Base-by-base conservation (phyloP, 2,888 invertebrate genomes). In the Lochmaea crataegi region DNA sequence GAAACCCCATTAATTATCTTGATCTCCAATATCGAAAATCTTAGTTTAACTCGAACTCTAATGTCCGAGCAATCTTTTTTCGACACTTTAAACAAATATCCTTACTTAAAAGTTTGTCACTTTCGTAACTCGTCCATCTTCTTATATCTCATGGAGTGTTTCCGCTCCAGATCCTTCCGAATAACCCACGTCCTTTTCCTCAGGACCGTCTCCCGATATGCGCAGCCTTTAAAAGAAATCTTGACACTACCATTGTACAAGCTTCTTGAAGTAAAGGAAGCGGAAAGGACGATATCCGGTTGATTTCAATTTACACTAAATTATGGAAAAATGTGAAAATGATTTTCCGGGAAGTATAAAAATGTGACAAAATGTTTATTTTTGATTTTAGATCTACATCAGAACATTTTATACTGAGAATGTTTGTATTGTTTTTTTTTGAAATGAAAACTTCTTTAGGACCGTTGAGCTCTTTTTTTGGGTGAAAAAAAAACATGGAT, bases 61-160 rank as follows among this genome's bases (percentile, higher is more conserved):
- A 18, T 18, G n/a, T 56, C 18, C 12, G 4, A 26, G 10, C 2
- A 22, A 56, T 12, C 3, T 26, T 56, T 26, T 7, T 56, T 11
- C 56, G 22, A 56, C 18, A 56, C 7, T 56, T 18, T 26, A 3
- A 18, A 26, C 12, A 4, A 18, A 56, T 22, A 22, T 56, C 22
- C 10, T 11, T 10, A 56, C 56, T 56, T 56, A 56, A n/a, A 56
- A 56, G 56, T 56, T 56, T 56, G 22, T 22, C 22, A 56, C 56
- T 56, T 56, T 56, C 5, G 56, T 56, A 56, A 56, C 56, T 56
- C 56, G 56, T 56, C 56, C 16, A 56, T 56, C 18, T 56, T 56
- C 5, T 26, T 26, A 26, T 56, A 56, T 56, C 56, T 56, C 56
- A 4, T 56, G 22, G 22, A 56, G 22, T 18, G 56, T 56, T 56